Base-by-base conservation (phyloP, 1,140 invertebrate genomes). In the Pectinophora gossypiella region DNA sequence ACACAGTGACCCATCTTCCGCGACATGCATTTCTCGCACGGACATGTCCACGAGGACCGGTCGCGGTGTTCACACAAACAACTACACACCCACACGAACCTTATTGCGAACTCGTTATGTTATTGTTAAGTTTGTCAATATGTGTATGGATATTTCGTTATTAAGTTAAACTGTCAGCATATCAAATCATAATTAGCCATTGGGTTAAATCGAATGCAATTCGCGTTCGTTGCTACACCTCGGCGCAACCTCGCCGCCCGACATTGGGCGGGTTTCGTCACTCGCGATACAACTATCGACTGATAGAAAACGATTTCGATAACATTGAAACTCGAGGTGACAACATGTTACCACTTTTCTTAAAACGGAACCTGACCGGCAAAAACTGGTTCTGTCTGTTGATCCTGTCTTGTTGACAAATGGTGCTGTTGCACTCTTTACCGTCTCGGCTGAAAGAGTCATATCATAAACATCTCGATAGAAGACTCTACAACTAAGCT, bases 281-380 rank as follows among this genome's bases (percentile, higher is more conserved):
- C 52, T 32, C 38, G 22, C 19, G 22, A 36, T 40, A 40, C 36
- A 40, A 40, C 13, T 40, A 40, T 40, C 16, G 36, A 40, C 36
- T 40, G 43, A 51, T 56, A 53, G 54, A 53, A 59, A 59, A 63
- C 54, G 62, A 62, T 66, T 57, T 66, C 63, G 59, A 43, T 66
- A 55, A 62, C 53, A 62, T 59, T 57, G 54, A 59, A 54, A 48
- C 16, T 52, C 36, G 36, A 40, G 27, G 52, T 52, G 43, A 40
- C 16, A 40, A 18, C 16, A 16, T 7, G 7, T 40, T 40, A 40
- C 15, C 36, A 40, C 13, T 12, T 40, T 40, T 40, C 36, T 40
- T 40, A 27, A 27, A 27, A 27, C n/a, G n/a, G n/a, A n/a, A n/a
- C n/a, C n/a, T n/a, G n/a, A n/a, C n/a, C n/a, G n/a, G n/a, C n/a